Evolutionary conservation across 2,113 vertebrate genomes (phyloP), one percentile per base, ranked within the genome.

Genomic region (Crotophaga sulcirostris): DNA sequence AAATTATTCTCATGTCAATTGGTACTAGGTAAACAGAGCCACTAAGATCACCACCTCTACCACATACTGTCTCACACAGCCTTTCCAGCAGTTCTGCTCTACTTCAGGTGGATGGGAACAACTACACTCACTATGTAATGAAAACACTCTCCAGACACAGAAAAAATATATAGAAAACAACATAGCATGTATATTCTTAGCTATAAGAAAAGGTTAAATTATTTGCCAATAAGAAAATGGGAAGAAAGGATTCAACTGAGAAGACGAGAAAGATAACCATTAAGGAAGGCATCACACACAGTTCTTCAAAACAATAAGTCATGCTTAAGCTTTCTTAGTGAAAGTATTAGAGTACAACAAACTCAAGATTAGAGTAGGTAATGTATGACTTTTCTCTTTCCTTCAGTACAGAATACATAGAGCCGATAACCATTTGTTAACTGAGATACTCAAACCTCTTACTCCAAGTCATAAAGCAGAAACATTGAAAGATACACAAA

Each of bases 41-140:
- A 69, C 21, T 31, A 19, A n/a, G 26, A 29, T 24, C 59, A 58
- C 40, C 8, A 56, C 6, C 19, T 59, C 60, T 55, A 42, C 16
- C 64, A 18, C 15, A 14, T 1, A 49, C 2, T 3, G 3, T 9
- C 36, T 44, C 67, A 33, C 24, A 18, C 0, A 81, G 38, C 26
- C 19, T 44, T 80, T 80, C 38, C 16, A 81, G 42, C 29, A 77
- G 38, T 42, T n/a, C 23, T 66, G 52, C 14, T 60, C 51, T n/a
- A 19, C 7, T 26, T 56, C 24, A 49, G 12, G 36, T 1, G 1
- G 20, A 45, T 7, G 24, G 8, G 16, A 87, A 56, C 9, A 42
- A 36, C 45, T 36, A 59, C 44, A 28, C 10, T 11, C 10, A 51
- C 20, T 25, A 4, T 2, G 19, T 6, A 90, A 68, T 52, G 26